Percentiles rank a stretch among this genome's conserved stretches.
Evolutionary conservation across 2,888 invertebrate species (phyloP).

Genomic region (Mylabris sibirica): DNA sequence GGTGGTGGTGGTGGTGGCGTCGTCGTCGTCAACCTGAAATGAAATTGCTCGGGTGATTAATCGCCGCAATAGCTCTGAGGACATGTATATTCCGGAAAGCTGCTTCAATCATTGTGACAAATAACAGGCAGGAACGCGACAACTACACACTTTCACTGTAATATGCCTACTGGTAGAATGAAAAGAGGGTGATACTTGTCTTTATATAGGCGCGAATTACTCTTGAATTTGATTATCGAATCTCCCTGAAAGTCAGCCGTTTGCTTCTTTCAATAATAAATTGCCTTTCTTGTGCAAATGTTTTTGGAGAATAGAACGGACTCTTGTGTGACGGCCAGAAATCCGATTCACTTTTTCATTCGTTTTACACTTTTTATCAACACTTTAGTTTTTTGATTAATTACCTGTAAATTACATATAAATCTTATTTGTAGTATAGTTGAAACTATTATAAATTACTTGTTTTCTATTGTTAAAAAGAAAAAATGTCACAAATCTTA

Average conservation of each 20-base stretch:
- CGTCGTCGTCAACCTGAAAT: conserved; percentile 47
- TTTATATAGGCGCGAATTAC: conserved; percentile 17
- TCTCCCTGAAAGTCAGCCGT: conserved; percentile 28
- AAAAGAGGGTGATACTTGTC: conserved; percentile 14
- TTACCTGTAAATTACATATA: not conserved
- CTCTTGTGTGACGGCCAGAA: conserved; percentile 3
- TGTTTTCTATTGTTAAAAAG: not conserved
- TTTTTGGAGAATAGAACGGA: conserved; percentile 12
- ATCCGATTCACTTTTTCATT: not conserved
- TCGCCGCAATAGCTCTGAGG: conserved; percentile 59
- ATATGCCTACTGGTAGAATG: not conserved
- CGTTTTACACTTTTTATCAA: not conserved
- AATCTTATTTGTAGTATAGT: not conserved
- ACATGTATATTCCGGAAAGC: conserved; percentile 59
- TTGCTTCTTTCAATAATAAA: conserved; percentile 28
- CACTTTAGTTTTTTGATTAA: not conserved
- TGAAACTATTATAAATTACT: not conserved
- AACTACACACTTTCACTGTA: conserved; percentile 34
- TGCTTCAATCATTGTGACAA: conserved; percentile 60
- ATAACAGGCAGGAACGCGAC: conserved; percentile 48
- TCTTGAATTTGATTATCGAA: conserved; percentile 32
- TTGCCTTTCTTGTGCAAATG: conserved; percentile 22
- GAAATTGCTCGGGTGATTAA: conserved; percentile 59
- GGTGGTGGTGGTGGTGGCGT: conserved; percentile 25
- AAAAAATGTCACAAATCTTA: not conserved